phyloP scores from a whole-genome alignment of 2,113 vertebrate genomes.

The Jacana jacana region DNA sequence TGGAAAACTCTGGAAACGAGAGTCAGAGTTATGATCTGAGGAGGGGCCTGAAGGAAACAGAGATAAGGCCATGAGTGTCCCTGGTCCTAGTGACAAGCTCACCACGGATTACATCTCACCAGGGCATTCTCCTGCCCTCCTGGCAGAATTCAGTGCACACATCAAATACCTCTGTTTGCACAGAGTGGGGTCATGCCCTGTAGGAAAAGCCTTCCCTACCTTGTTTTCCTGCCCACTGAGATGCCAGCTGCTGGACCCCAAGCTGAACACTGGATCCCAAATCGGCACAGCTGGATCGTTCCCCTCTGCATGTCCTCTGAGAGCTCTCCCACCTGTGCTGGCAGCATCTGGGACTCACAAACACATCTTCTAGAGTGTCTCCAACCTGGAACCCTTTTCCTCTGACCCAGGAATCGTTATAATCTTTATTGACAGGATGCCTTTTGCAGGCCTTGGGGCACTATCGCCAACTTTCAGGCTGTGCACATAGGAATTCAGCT shows the following conservation, averaged over 20 bases:
- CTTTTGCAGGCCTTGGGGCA: background rate
- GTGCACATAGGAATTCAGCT: background rate
- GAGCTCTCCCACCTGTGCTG: background rate
- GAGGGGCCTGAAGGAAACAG: background rate
- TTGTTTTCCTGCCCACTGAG: background rate
- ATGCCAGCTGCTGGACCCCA: background rate
- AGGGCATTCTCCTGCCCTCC: background rate
- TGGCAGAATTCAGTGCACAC: background rate
- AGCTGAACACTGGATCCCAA: fast-evolving
- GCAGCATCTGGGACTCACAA: background rate
- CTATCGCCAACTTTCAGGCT: background rate
- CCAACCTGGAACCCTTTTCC: too few species aligned
- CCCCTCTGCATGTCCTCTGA: fast-evolving
- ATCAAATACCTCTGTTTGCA: background rate
- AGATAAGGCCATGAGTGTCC: background rate
- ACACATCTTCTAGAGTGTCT: too few species aligned
- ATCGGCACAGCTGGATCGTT: fast-evolving
- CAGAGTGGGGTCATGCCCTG: background rate
- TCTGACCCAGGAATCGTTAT: background rate
- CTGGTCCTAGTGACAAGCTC: background rate
- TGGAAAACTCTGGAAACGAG: background rate
- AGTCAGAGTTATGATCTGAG: fast-evolving
- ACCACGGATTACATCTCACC: background rate
- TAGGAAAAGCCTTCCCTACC: background rate
- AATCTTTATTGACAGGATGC: conserved; percentile 24